These are phyloP conservation scores for Antrozous pallidus DNA, from an alignment of 2,797 vertebrate genomes.

Conservation along the genomic window DNA sequence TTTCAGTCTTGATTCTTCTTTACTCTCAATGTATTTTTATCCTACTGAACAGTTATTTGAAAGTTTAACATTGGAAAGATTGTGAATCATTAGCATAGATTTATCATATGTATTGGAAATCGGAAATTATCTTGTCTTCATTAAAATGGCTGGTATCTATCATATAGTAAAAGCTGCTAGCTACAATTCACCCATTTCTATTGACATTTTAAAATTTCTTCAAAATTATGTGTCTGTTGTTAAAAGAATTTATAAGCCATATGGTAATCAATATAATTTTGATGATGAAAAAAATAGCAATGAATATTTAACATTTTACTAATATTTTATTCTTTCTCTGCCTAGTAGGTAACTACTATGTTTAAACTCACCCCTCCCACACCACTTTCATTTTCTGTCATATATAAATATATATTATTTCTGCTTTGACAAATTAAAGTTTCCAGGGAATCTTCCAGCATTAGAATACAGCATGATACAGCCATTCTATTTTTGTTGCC, in stretches of 20 bases:
- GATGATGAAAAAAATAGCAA: not conserved
- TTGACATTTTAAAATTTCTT: conserved; percentile 14
- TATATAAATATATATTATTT: not conserved
- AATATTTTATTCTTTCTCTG: not conserved
- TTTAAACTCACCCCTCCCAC: not conserved
- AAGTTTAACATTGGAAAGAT: not conserved
- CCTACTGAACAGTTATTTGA: not conserved
- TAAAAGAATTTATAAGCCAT: not conserved
- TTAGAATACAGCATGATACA: not conserved
- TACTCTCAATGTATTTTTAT: not conserved
- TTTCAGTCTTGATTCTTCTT: not conserved
- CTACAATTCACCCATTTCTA: not conserved
- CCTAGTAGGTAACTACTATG: not conserved
- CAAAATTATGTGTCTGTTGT: not conserved
- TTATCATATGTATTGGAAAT: not conserved
- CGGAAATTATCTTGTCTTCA: not conserved
- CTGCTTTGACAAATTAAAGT: not conserved
- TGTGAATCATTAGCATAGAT: not conserved
- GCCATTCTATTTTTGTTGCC: not conserved
- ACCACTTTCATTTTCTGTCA: not conserved
- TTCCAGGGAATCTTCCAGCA: not conserved
- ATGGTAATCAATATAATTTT: conserved; percentile 13
- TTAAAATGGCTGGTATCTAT: not conserved
- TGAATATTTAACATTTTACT: not conserved
- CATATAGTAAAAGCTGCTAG: not conserved